phyloP scores from a whole-genome alignment of 2,113 vertebrate species.

The Nannobrachium achirus region DNA sequence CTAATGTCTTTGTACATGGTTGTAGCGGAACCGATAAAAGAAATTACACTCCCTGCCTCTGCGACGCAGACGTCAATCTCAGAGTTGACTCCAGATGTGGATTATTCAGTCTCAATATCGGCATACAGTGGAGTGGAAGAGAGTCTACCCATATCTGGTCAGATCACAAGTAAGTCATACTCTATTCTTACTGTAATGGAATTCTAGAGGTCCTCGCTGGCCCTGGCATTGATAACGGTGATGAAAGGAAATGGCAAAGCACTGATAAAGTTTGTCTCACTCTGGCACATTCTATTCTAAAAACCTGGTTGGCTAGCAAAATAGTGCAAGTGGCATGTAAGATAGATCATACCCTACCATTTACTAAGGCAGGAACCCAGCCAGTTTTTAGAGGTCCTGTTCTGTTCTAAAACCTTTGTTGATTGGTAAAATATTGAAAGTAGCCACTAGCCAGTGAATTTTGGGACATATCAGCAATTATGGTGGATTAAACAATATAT shows the following conservation, averaged over 20 bases:
- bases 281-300: too few species aligned
- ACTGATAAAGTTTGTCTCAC: too few species aligned
- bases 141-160: slow-evolving; percentile 90
- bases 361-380: too few species aligned
- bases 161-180: slow-evolving; percentile 89
- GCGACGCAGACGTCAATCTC: slow-evolving; percentile 86
- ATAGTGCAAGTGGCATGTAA: too few species aligned
- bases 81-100: slow-evolving; percentile 86
- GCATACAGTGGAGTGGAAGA: slow-evolving; percentile 85
- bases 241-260: not conserved
- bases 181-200: not conserved
- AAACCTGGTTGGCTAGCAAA: too few species aligned
- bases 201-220: not conserved
- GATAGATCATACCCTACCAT: too few species aligned
- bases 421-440: not conserved
- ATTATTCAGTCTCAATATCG: slow-evolving; percentile 87
- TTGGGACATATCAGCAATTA: too few species aligned
- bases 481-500: too few species aligned
- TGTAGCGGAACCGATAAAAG: slow-evolving; percentile 87
- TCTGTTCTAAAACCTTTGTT: not conserved
- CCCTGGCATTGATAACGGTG: not conserved
- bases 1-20: slow-evolving; percentile 53
- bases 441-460: too few species aligned
- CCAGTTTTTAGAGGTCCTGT: not conserved
- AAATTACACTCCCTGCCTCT: slow-evolving; percentile 86